Evolutionary conservation across 2,888 invertebrate genomes (phyloP).

Genomic region (Drosophila melanosoma): DNA sequence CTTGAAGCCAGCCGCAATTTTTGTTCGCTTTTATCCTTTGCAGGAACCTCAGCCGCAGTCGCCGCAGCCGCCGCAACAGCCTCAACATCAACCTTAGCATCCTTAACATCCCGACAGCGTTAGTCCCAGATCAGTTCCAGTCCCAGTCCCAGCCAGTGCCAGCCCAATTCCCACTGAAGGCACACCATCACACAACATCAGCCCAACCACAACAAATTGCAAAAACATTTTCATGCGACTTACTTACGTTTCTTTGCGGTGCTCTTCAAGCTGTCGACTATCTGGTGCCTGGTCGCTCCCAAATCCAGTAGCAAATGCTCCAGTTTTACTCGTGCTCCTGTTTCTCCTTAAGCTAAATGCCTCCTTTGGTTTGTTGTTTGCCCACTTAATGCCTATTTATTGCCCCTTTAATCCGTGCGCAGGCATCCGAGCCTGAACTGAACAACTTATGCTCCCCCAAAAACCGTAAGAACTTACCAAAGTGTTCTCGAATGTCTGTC

Average conservation of each 20-base stretch:
- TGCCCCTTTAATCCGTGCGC: slow-evolving; percentile 70
- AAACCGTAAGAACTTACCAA: slow-evolving; percentile 10
- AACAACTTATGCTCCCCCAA: slow-evolving; percentile 37
- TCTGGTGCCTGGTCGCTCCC: slow-evolving; percentile 22
- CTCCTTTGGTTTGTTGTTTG: slow-evolving; percentile 48
- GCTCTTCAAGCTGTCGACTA: slow-evolving; percentile 43
- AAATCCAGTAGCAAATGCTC: slow-evolving; percentile 27
- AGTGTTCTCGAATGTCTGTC: not conserved
- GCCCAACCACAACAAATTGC: slow-evolving; percentile 72
- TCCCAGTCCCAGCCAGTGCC: slow-evolving; percentile 12
- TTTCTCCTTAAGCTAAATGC: slow-evolving; percentile 2
- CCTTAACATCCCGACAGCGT: slow-evolving; percentile 1
- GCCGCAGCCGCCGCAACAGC: slow-evolving; percentile 6
- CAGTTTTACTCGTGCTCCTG: not conserved
- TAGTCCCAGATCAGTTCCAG: slow-evolving; percentile 23
- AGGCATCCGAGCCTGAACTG: slow-evolving; percentile 40
- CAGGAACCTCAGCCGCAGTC: slow-evolving; percentile 31
- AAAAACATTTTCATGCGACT: slow-evolving; percentile 79
- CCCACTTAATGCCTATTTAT: slow-evolving; percentile 81
- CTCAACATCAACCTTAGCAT: slow-evolving; percentile 8
- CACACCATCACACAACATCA: slow-evolving; percentile 29
- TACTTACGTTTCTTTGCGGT: slow-evolving; percentile 75
- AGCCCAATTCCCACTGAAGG: slow-evolving; percentile 15
- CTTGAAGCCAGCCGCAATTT: slow-evolving; percentile 77
- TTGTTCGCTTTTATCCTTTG: slow-evolving; percentile 50